Evolutionary conservation across 2,888 invertebrate genomes (phyloP).

Genomic region (Zygaena filipendulae): DNA sequence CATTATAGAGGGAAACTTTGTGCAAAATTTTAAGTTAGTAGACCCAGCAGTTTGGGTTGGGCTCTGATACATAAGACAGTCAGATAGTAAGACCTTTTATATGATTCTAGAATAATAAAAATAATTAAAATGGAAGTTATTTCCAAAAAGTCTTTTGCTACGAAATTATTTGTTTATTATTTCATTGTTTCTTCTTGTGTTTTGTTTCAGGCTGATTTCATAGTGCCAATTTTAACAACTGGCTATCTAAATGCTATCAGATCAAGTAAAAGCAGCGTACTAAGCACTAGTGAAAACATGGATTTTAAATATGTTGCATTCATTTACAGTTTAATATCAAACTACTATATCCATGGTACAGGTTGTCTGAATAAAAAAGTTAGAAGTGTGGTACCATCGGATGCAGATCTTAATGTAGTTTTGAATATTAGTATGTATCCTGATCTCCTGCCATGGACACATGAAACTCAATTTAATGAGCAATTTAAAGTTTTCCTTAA

Average conservation of each 20-base stretch:
- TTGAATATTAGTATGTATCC: constrained; percentile 42
- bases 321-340: constrained; percentile 55
- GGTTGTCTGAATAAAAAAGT: constrained; percentile 61
- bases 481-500: constrained; percentile 51
- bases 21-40: no score
- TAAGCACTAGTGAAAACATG: constrained; percentile 49
- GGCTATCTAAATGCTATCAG: constrained; percentile 58
- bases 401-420: constrained; percentile 36
- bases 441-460: constrained; percentile 57
- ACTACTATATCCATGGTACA: constrained; percentile 51
- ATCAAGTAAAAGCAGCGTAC: constrained; percentile 32
- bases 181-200: no score
- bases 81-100: no score
- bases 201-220: constrained; percentile 58
- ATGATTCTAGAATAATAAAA: no score
- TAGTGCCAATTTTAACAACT: constrained; percentile 64
- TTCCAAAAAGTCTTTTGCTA: no score
- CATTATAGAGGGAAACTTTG: no score
- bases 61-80: no score
- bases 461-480: constrained; percentile 52
- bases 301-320: constrained; percentile 60
- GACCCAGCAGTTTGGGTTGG: no score
- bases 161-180: no score
- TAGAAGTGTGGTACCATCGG: constrained; percentile 50
- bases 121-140: no score